A percentile compares a stretch with the other conserved stretches of the same genome.
Conservation (phyloP, 2,888 invertebrate genomes). For the Mythimna vitellina region DNA sequence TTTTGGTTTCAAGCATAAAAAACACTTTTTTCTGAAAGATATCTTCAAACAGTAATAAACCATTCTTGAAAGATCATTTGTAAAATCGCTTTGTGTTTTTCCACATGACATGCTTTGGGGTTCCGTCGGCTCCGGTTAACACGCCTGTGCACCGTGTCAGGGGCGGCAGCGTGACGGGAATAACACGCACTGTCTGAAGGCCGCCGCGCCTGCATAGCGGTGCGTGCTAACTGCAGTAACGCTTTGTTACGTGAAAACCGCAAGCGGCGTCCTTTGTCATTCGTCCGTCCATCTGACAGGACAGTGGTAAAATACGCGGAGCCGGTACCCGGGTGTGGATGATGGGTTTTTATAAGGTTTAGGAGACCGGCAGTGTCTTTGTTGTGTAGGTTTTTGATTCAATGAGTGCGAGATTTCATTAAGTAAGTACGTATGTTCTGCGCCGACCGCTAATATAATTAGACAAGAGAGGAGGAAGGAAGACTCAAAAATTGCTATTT, state of each 20-base stretch:
- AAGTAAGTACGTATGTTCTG: too few species aligned
- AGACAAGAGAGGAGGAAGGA: too few species aligned
- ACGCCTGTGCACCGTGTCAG: slow-evolving; percentile 39
- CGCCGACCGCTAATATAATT: too few species aligned
- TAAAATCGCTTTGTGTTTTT: neutral
- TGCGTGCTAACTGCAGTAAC: slow-evolving; percentile 2
- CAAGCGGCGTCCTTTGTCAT: neutral
- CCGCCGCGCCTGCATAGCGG: neutral
- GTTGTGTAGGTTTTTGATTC: too few species aligned
- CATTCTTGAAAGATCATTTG: neutral
- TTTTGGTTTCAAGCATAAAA: neutral
- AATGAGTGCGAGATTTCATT: too few species aligned
- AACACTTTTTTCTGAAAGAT: neutral
- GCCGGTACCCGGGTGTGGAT: neutral
- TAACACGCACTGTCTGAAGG: neutral
- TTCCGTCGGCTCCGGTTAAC: neutral
- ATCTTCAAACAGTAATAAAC: neutral
- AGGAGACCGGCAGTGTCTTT: too few species aligned
- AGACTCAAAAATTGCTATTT: too few species aligned
- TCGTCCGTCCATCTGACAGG: neutral
- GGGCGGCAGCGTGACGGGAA: slow-evolving; percentile 22
- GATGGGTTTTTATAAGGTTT: neutral
- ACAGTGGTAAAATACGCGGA: neutral
- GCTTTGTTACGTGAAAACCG: neutral
- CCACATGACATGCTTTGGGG: neutral